Percentiles rank a stretch among this genome's conserved stretches.
Evolutionary conservation across 1,140 invertebrate species (phyloP).

Genomic region (Arctopsyche grandis): DNA sequence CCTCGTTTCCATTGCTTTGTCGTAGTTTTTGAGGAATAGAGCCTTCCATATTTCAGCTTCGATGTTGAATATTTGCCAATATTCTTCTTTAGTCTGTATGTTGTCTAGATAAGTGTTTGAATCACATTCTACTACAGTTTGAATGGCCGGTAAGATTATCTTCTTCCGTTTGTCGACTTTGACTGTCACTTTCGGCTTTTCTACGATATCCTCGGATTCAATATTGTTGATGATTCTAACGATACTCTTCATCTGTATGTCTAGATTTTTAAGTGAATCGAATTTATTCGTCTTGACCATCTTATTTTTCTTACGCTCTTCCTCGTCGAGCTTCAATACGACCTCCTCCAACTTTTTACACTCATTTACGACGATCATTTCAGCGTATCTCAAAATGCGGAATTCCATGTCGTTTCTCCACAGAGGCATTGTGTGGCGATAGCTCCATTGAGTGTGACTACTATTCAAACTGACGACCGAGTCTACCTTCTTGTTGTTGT

Average conservation of each 20-base stretch:
- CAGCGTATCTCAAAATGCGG: constrained; percentile 64
- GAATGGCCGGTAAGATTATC: constrained; percentile 45
- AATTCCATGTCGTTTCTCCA: constrained; percentile 62
- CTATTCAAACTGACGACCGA: constrained; percentile 52
- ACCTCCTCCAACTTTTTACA: constrained; percentile 62
- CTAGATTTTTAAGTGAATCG: constrained; percentile 57
- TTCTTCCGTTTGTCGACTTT: constrained; percentile 50
- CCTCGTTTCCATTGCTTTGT: constrained; percentile 64
- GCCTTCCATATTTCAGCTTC: constrained; percentile 66
- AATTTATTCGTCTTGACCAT: constrained; percentile 56
- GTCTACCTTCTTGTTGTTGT: constrained; percentile 45
- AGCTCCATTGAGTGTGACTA: constrained; percentile 53
- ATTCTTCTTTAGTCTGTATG: constrained; percentile 56
- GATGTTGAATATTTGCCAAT: constrained; percentile 65
- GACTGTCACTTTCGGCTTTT: constrained; percentile 25
- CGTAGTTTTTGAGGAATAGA: constrained; percentile 63
- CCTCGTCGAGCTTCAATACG: constrained; percentile 55
- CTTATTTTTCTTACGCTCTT: constrained; percentile 57
- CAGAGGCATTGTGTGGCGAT: constrained; percentile 17
- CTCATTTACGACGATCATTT: constrained; percentile 63
- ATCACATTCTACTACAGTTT: background rate
- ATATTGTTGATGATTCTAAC: constrained; percentile 62
- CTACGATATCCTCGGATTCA: constrained; percentile 48
- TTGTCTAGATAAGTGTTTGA: constrained; percentile 47
- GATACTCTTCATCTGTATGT: constrained; percentile 55